Percentiles rank a stretch among this genome's conserved stretches.
These are phyloP conservation scores for Pachypsylla venusta DNA, from an alignment of 1,140 invertebrate species.

Conservation along the genomic window DNA sequence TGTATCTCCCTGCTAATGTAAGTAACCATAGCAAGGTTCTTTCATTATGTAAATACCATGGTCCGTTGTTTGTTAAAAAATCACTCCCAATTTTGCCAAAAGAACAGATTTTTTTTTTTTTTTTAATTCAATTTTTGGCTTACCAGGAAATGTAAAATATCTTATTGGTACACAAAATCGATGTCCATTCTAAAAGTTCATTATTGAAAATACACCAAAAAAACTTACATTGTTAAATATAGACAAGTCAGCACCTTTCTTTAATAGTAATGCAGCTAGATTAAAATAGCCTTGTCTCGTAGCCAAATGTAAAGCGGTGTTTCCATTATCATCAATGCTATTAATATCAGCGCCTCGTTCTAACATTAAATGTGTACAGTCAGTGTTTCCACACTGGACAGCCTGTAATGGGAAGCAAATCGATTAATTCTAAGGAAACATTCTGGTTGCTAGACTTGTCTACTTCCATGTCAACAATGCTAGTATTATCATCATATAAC, in stretches of 20 bases:
- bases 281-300: constrained; percentile 26
- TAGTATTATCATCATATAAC: too few species aligned
- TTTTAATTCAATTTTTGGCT: neutral
- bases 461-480: too few species aligned
- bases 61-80: too few species aligned
- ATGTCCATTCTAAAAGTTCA: too few species aligned
- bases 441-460: too few species aligned
- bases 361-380: constrained; percentile 40
- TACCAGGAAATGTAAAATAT: constrained; percentile 5
- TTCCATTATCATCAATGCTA: constrained; percentile 33
- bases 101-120: too few species aligned
- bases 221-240: constrained; percentile 26
- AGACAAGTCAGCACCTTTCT: constrained; percentile 26
- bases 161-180: constrained; percentile 6
- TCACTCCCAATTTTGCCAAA: too few species aligned
- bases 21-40: too few species aligned
- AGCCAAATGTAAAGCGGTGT: constrained; percentile 27
- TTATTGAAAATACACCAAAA: too few species aligned
- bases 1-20: too few species aligned
- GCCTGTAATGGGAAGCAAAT: constrained; percentile 22
- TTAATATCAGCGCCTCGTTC: constrained; percentile 40
- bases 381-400: constrained; percentile 30
- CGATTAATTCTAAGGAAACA: too few species aligned
- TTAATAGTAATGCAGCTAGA: constrained; percentile 26
- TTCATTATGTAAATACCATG: too few species aligned